These are phyloP conservation scores for Rhinolophus sinicus DNA, from an alignment of 2,113 vertebrate genomes.

Conservation along the genomic window DNA sequence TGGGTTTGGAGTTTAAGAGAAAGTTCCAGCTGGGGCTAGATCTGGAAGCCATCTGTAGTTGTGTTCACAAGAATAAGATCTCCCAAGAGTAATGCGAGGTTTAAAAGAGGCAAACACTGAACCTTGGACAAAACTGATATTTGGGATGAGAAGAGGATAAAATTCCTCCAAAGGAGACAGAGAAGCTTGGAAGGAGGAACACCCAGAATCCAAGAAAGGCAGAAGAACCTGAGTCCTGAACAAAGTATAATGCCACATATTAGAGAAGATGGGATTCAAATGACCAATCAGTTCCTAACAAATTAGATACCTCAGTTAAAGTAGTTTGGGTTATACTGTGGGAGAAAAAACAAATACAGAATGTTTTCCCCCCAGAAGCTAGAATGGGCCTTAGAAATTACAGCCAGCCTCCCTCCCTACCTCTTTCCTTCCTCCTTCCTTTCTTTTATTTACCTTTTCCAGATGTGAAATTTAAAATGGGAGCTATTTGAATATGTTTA, in stretches of 20 bases:
- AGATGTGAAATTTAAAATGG: background rate
- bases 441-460: background rate
- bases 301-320: background rate
- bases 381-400: background rate
- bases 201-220: background rate
- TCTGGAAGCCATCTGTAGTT: background rate
- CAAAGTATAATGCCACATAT: background rate
- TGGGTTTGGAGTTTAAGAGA: background rate
- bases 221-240: background rate
- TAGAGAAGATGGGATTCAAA: background rate
- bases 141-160: background rate
- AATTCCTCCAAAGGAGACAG: background rate
- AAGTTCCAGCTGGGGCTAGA: background rate
- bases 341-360: background rate
- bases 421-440: background rate
- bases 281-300: background rate
- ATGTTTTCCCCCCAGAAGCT: background rate
- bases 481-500: background rate
- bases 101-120: background rate
- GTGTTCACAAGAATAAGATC: background rate
- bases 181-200: background rate
- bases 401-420: accelerated
- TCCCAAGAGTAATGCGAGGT: background rate
- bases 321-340: background rate
- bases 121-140: background rate